Evolutionary conservation across 1,140 invertebrate genomes (phyloP).

Genomic region (Polypedilum vanderplanki): DNA sequence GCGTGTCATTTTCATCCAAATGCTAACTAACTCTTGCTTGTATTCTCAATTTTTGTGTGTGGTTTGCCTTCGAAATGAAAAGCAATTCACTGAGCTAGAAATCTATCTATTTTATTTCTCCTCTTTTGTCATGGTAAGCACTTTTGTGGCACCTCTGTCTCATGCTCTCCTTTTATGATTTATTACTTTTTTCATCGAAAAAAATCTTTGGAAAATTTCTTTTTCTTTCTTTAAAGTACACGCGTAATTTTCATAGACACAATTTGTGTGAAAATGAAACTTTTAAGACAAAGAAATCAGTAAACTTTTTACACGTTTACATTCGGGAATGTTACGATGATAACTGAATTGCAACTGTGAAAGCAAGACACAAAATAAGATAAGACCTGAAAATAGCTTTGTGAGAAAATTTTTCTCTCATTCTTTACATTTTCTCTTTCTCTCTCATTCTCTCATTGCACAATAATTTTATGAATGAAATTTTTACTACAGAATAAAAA

Average conservation of each 20-base stretch:
- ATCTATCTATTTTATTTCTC: slow-evolving; percentile 9
- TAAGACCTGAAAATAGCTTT: neutral
- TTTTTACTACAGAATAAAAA: neutral
- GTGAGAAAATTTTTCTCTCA: slow-evolving; percentile 8
- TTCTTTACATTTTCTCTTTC: neutral
- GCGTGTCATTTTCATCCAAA: neutral
- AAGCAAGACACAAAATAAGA: neutral
- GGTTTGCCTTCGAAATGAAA: neutral
- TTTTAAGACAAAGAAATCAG: no score
- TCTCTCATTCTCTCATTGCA: neutral
- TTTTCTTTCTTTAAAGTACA: no score
- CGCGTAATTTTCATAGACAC: no score
- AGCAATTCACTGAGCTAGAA: slow-evolving; percentile 11
- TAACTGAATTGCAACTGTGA: slow-evolving; percentile 5
- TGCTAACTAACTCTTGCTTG: neutral
- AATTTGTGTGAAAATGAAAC: no score
- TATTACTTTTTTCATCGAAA: neutral
- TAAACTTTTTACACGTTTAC: neutral
- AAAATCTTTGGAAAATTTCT: neutral
- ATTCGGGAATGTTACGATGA: slow-evolving; percentile 12
- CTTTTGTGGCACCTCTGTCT: slow-evolving; percentile 3
- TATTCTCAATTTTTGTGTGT: neutral
- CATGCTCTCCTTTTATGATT: neutral
- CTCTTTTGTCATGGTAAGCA: neutral
- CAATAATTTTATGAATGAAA: neutral